A percentile compares a stretch with the other conserved stretches of the same genome.
These are phyloP conservation scores for Imbricaverruca yamaguchii DNA, from an alignment of 2,888 invertebrate genomes.

Conservation along the genomic window DNA sequence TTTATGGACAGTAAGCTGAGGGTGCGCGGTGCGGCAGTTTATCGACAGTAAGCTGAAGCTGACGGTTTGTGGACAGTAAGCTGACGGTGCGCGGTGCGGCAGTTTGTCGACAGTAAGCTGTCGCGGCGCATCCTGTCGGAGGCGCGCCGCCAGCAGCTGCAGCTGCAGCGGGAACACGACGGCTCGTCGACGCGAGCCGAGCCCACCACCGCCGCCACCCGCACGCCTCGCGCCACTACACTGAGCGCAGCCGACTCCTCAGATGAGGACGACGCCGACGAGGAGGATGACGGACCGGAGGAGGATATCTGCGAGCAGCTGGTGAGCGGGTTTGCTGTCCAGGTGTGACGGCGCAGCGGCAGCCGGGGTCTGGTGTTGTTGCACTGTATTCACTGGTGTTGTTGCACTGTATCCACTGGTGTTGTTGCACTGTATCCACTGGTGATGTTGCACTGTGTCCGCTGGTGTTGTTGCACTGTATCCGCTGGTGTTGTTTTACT, in stretches of 20 bases:
- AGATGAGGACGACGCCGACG: constrained; percentile 46
- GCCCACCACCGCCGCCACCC: constrained; percentile 36
- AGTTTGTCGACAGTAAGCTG: constrained; percentile 74
- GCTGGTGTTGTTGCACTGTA: too few relatives aligned
- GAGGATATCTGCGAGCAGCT: constrained; percentile 3
- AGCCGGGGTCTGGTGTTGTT: too few relatives aligned
- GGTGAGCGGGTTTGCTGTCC: not conserved
- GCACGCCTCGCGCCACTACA: constrained; percentile 37
- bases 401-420: too few relatives aligned
- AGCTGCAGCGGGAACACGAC: constrained; percentile 53
- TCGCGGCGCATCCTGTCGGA: constrained; percentile 76
- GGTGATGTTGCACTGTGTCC: too few relatives aligned
- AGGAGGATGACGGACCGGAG: constrained; percentile 39
- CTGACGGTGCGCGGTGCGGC: constrained; percentile 23
- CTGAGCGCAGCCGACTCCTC: constrained; percentile 33
- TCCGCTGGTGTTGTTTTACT: too few relatives aligned
- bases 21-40: too few relatives aligned
- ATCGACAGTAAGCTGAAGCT: constrained; percentile 42
- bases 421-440: too few relatives aligned
- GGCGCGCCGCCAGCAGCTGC: constrained; percentile 73
- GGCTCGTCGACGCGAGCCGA: too few relatives aligned
- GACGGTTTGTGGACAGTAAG: constrained; percentile 44
- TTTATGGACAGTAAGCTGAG: too few relatives aligned
- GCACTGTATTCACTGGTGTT: too few relatives aligned
- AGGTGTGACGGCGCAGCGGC: too few relatives aligned